Evolutionary conservation across 2,888 invertebrate genomes (phyloP).

Genomic region (Ashinkailepas kermadecensis): DNA sequence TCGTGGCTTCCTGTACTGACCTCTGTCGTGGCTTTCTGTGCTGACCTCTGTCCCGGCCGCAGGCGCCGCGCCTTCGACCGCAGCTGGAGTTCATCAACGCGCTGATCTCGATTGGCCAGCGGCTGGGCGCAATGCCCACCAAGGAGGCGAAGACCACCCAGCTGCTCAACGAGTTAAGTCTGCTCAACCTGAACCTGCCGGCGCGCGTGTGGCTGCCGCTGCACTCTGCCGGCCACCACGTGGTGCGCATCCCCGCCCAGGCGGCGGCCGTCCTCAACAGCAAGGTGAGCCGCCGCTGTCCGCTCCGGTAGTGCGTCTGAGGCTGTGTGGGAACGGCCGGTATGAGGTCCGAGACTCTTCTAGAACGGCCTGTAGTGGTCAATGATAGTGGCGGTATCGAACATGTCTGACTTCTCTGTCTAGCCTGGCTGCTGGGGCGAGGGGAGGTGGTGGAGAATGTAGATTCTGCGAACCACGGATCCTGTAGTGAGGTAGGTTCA

Average conservation of each 20-base stretch:
- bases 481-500: too few species aligned
- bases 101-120: conserved; percentile 76
- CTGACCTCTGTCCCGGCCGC: neutral
- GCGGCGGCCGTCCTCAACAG: conserved; percentile 97
- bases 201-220: conserved; percentile 97
- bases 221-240: conserved; percentile 77
- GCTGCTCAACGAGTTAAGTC: conserved; percentile 82
- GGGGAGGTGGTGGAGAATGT: too few species aligned
- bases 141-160: conserved; percentile 89
- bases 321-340: too few species aligned
- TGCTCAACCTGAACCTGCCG: conserved; percentile 92
- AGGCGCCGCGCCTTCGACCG: conserved; percentile 68
- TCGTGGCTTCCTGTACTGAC: too few species aligned
- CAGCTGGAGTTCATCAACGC: conserved; percentile 70
- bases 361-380: too few species aligned
- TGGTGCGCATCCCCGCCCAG: conserved; percentile 92
- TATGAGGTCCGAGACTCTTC: too few species aligned
- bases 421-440: too few species aligned
- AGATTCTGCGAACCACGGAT: too few species aligned
- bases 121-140: conserved; percentile 68
- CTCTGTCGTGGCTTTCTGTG: too few species aligned
- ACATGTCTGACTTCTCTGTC: too few species aligned
- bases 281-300: conserved; percentile 53
- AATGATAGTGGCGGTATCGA: too few species aligned
- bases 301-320: too few species aligned